Conservation (phyloP, 2,888 invertebrate genomes). For the Boloria selene region DNA sequence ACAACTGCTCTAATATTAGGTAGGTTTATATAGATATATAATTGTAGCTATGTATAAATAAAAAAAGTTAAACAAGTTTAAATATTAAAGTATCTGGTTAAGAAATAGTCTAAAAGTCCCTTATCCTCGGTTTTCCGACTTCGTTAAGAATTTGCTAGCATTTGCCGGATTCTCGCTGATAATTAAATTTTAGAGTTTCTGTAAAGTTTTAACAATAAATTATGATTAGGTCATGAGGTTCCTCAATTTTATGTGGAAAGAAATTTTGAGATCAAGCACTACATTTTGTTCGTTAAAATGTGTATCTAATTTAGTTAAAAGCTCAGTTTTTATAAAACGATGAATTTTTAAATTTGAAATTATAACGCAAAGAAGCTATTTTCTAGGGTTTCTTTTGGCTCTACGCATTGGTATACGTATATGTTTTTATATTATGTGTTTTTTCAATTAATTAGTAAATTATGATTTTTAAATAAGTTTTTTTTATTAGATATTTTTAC, state of each 20-base stretch:
- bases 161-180: conserved; percentile 36
- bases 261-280: conserved; percentile 12
- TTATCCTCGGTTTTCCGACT: conserved; percentile 33
- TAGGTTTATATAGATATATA: too few relatives aligned
- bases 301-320: too few relatives aligned
- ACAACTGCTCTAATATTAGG: too few relatives aligned
- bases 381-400: too few relatives aligned
- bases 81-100: conserved; percentile 28
- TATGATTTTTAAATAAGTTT: too few relatives aligned
- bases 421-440: too few relatives aligned
- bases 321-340: too few relatives aligned
- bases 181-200: conserved; percentile 39
- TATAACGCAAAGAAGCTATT: too few relatives aligned
- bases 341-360: too few relatives aligned
- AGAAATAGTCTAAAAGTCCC: conserved; percentile 30
- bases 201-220: conserved; percentile 38
- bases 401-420: too few relatives aligned
- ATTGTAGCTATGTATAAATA: not conserved
- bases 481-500: too few relatives aligned
- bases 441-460: too few relatives aligned
- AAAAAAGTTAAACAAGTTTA: conserved; percentile 1
- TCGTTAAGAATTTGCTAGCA: conserved; percentile 41
- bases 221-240: conserved; percentile 30
- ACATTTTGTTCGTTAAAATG: conserved; percentile 12
- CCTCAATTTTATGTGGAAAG: conserved; percentile 16